Conservation (phyloP, 2,797 vertebrate genomes). For the Chrysocyon brachyurus region DNA sequence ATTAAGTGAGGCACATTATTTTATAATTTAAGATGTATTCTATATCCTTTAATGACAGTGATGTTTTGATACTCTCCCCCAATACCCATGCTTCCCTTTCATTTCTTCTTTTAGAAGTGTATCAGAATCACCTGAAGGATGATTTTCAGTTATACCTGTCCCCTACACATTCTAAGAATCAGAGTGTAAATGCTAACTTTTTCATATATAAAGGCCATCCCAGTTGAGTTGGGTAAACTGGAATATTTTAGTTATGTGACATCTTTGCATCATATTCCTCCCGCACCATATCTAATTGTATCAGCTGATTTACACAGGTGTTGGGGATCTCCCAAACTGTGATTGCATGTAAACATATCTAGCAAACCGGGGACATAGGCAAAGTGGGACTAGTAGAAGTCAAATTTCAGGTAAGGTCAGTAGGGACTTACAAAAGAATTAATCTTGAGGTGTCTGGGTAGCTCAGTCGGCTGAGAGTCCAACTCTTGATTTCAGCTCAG, state of each 20-base stretch:
- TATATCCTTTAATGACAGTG: not conserved
- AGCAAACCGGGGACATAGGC: not conserved
- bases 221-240: not conserved
- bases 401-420: not conserved
- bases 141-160: not conserved
- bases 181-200: not conserved
- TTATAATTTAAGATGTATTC: conserved; percentile 41
- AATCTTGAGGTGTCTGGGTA: not conserved
- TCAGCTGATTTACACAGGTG: not conserved
- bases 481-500: not conserved
- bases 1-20: not conserved
- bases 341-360: not conserved
- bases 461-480: not conserved
- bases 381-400: not conserved
- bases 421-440: not conserved
- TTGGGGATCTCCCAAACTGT: not conserved
- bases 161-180: not conserved
- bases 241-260: not conserved
- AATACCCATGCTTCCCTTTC: not conserved
- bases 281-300: not conserved
- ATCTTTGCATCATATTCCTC: not conserved
- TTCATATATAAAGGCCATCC: not conserved
- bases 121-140: not conserved
- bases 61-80: not conserved
- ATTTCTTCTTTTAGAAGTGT: not conserved